Evolutionary conservation across 2,797 vertebrate genomes (phyloP), one percentile per base, ranked within the genome.

Genomic region (Cyclura pinguis): DNA sequence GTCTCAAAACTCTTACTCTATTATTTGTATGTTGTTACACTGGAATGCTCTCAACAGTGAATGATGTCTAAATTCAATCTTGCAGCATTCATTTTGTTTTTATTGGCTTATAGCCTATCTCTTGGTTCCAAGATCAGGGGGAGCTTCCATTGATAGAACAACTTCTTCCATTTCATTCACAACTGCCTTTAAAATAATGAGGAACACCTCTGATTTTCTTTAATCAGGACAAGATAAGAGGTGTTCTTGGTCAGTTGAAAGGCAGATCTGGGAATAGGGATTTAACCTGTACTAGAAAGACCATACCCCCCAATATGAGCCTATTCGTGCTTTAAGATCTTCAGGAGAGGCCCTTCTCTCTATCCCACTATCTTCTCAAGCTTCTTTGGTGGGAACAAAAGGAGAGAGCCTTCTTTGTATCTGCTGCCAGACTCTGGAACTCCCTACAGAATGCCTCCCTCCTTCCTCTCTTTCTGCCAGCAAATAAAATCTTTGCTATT

Each of bases 11-110:
- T 24, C 38, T 32, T 69, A 27, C 64, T 69, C 47, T 81, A 92
- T 78, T 78, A 85, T 85, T n/a, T 29, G 84, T 92, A 22, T 92
- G n/a, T 32, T 88, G 27, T 73, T 55, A 42, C 55, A 67, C n/a
- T 18, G n/a, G 86, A 32, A 80, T 52, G 64, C 47, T 82, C 76
- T 74, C n/a, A 69, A 42, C 16, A 35, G 42, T 85, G 14, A 74
- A 64, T 13, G 16, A 55, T 80, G 35, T 47, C 7, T 47, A 27
- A 24, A 62, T 83, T 72, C 24, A 74, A 27, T 27, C 24, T 9
- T 52, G 20, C 27, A 8, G 52, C 42, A 67, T 20, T 38, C 24
- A 57, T 69, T 57, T 18, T 27, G 64, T 69, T 91, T 85, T 57
- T 52, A 72, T 16, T 91, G 29, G 6, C 57, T 32, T 64, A 38